Percentiles rank a stretch among this genome's conserved stretches.
Evolutionary conservation across 2,888 invertebrate species (phyloP).

Genomic region (Erannis defoliaria): DNA sequence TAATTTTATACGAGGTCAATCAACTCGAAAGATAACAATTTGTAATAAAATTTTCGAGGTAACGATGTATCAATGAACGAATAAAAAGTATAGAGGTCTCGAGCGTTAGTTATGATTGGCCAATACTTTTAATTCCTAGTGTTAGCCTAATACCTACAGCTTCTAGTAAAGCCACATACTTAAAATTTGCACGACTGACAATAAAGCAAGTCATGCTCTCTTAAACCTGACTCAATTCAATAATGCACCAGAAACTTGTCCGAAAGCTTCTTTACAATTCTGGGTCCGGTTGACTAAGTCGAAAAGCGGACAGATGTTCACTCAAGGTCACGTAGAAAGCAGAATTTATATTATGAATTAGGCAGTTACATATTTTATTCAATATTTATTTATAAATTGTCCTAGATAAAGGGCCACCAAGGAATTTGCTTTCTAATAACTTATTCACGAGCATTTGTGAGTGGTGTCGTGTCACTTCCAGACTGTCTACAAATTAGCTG

Average conservation of each 20-base stretch:
- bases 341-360: slow-evolving; percentile 36
- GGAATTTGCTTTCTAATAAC: slow-evolving; percentile 41
- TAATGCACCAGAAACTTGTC: slow-evolving; percentile 30
- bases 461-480: slow-evolving; percentile 27
- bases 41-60: slow-evolving; percentile 2
- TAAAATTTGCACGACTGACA: slow-evolving; percentile 8
- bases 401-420: slow-evolving; percentile 40
- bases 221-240: slow-evolving; percentile 26
- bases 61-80: neutral
- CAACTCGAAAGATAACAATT: slow-evolving; percentile 18
- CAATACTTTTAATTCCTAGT: no score
- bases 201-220: slow-evolving; percentile 21
- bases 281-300: slow-evolving; percentile 25
- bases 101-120: no score
- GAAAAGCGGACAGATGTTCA: slow-evolving; percentile 28
- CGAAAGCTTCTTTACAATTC: slow-evolving; percentile 33
- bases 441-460: slow-evolving; percentile 31
- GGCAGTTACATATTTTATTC: slow-evolving; percentile 38
- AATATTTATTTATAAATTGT: slow-evolving; percentile 39
- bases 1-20: slow-evolving; percentile 9
- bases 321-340: slow-evolving; percentile 38
- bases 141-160: neutral
- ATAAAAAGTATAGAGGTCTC: neutral
- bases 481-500: slow-evolving; percentile 33
- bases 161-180: no score